Conservation (phyloP, 2,113 vertebrate species). For the Catharus minimus region DNA sequence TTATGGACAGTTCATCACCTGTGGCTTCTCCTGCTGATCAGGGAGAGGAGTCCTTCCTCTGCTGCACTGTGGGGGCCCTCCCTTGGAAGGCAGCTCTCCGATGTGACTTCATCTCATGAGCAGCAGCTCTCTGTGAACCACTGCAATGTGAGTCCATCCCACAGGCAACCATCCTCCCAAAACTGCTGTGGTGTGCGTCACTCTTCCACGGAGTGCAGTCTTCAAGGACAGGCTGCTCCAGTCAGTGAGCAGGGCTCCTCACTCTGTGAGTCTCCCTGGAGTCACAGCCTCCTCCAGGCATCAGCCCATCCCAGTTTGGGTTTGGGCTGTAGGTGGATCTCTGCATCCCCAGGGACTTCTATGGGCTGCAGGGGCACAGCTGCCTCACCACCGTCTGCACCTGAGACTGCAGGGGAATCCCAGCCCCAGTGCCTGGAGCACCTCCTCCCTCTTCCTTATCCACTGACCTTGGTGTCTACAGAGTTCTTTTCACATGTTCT, state of each 20-base stretch:
- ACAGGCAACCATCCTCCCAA: not conserved
- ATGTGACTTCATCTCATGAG: fast-evolving
- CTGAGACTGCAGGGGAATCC: not conserved
- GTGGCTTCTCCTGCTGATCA: not conserved
- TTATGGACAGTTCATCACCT: not conserved
- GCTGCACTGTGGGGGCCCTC: not conserved
- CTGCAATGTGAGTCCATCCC: not conserved
- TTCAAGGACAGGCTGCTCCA: not conserved
- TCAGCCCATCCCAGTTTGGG: fast-evolving
- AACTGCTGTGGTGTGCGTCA: fast-evolving
- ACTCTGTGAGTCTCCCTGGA: not conserved
- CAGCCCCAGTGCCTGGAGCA: not conserved
- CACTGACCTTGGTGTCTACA: not conserved
- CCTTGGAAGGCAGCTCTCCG: fast-evolving
- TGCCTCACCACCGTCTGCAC: fast-evolving
- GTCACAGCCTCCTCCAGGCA: not conserved
- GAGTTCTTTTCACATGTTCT: not conserved
- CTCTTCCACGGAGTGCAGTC: fast-evolving
- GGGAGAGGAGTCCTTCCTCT: not conserved
- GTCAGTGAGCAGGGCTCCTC: not conserved
- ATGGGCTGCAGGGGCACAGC: not conserved
- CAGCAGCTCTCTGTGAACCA: not conserved
- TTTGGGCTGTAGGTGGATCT: not conserved
- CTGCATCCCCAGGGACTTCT: not conserved
- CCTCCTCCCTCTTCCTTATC: not conserved